A percentile compares a stretch with the other conserved stretches of the same genome.
These are phyloP conservation scores for Lagenorhynchus albirostris DNA, from an alignment of 2,113 vertebrate species.

Conservation along the genomic window DNA sequence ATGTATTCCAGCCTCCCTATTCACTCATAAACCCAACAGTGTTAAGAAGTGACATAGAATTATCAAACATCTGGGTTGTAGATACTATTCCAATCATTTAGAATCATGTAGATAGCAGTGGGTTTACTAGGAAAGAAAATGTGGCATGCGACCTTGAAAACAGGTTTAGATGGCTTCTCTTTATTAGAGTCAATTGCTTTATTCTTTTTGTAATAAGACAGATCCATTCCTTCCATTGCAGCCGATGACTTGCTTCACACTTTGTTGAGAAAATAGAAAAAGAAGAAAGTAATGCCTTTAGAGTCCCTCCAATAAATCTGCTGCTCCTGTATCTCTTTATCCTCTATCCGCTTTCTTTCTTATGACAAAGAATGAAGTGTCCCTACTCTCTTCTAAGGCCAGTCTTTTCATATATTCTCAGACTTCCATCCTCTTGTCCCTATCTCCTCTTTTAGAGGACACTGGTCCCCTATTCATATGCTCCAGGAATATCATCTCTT, in stretches of 20 bases:
- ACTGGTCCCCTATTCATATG: neutral
- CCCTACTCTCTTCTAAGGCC: neutral
- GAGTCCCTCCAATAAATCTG: neutral
- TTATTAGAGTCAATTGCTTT: neutral
- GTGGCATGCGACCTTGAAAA: neutral
- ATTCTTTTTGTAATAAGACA: neutral
- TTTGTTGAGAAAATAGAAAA: neutral
- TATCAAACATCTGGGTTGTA: neutral
- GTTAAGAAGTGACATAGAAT: neutral
- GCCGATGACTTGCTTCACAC: neutral
- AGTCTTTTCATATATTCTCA: neutral
- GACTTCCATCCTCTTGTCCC: neutral
- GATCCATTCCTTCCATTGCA: neutral
- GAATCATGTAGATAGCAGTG: neutral
- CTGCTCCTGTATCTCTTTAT: neutral
- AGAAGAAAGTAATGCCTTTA: neutral
- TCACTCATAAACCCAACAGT: neutral
- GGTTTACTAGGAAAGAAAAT: neutral
- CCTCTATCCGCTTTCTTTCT: neutral
- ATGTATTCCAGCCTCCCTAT: neutral
- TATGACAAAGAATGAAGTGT: neutral
- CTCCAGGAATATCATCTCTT: neutral
- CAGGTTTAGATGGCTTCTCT: neutral
- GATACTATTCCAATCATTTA: neutral
- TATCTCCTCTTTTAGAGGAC: neutral